phyloP scores from a whole-genome alignment of 2,113 vertebrate genomes.

The Rhinopithecus roxellana region DNA sequence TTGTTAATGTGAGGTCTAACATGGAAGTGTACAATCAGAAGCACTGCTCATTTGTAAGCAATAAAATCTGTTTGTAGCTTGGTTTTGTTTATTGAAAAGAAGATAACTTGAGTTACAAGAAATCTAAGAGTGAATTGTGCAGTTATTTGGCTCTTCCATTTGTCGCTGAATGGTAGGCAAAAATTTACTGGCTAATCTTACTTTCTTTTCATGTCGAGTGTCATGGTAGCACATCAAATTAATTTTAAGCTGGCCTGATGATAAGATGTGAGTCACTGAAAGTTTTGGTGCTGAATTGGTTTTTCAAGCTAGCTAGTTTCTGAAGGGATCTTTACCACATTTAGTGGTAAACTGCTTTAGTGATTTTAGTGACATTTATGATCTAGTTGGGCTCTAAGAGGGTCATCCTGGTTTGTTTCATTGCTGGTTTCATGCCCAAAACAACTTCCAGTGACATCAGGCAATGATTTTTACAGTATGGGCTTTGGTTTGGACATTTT shows the following conservation, averaged over 20 bases:
- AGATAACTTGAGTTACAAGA: not conserved
- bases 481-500: not conserved
- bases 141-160: not conserved
- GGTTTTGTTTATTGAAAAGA: not conserved
- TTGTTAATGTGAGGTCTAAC: not conserved
- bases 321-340: not conserved
- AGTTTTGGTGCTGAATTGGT: not conserved
- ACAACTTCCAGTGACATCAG: not conserved
- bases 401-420: not conserved
- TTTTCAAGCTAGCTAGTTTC: not conserved
- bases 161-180: fast-evolving
- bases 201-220: not conserved
- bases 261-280: not conserved
- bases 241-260: not conserved
- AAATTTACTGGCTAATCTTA: too few species aligned
- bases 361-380: not conserved
- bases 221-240: not conserved
- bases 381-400: not conserved
- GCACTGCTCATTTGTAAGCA: not conserved
- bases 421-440: not conserved
- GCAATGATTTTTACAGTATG: not conserved
- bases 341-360: not conserved
- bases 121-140: fast-evolving
- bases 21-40: not conserved
- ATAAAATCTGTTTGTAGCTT: not conserved